Evolutionary conservation across 2,888 invertebrate species (phyloP).

Genomic region (Blomia tropicalis): DNA sequence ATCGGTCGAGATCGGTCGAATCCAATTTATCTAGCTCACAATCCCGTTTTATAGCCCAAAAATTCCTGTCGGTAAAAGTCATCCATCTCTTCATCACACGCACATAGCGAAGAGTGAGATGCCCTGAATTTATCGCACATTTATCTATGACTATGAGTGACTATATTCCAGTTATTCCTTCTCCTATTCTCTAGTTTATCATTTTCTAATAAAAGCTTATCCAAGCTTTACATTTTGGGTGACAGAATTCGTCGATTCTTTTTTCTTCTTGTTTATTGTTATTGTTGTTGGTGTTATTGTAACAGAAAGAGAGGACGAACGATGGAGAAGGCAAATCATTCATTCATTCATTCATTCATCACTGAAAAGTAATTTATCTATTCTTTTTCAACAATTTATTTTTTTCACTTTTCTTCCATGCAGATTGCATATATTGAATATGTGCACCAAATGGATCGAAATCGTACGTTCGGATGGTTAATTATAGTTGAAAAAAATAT

Average conservation of each 20-base stretch:
- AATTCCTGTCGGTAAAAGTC: slow-evolving; percentile 14
- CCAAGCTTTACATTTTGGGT: not conserved
- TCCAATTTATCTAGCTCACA: slow-evolving; percentile 13
- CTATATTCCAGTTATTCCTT: not conserved
- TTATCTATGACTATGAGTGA: too few relatives aligned
- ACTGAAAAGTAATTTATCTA: slow-evolving; percentile 11
- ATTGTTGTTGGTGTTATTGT: not conserved
- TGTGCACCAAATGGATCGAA: too few relatives aligned
- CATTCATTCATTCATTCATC: slow-evolving; percentile 12
- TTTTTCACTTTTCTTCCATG: not conserved
- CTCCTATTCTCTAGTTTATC: slow-evolving; percentile 6
- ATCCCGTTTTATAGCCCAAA: not conserved
- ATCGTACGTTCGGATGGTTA: too few relatives aligned
- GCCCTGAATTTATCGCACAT: slow-evolving; percentile 14
- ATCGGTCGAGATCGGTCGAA: not conserved
- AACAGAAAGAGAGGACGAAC: too few relatives aligned
- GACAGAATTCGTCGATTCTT: not conserved
- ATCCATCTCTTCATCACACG: slow-evolving; percentile 10
- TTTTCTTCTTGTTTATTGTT: too few relatives aligned
- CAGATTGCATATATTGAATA: too few relatives aligned
- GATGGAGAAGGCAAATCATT: too few relatives aligned
- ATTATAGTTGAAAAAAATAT: too few relatives aligned
- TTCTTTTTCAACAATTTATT: not conserved
- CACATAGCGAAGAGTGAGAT: not conserved
- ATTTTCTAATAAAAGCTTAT: slow-evolving; percentile 14